phyloP scores from a whole-genome alignment of 2,888 invertebrate species.

The Gymnocheta viridis region DNA sequence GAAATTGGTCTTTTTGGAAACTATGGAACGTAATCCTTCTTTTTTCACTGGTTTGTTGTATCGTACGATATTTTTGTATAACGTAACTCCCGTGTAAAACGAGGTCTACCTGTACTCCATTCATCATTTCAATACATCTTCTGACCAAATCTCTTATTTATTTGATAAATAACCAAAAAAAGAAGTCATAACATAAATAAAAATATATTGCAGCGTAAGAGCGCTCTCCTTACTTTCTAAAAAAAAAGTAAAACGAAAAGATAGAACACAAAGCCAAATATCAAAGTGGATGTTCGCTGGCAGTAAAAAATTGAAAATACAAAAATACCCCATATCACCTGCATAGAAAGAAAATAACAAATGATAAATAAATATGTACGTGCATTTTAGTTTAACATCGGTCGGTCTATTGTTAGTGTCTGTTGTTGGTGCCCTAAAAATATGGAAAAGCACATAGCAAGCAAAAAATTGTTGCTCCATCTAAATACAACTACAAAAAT shows the following conservation, averaged over 20 bases:
- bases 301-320: constrained; percentile 17
- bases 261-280: neutral
- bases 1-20: no score
- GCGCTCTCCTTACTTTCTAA: constrained; percentile 11
- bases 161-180: constrained; percentile 17
- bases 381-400: constrained; percentile 10
- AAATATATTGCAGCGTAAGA: constrained; percentile 50
- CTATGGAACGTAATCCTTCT: no score
- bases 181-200: constrained; percentile 44
- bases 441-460: neutral
- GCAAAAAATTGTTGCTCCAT: constrained; percentile 40
- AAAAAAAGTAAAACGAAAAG: neutral
- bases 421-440: neutral
- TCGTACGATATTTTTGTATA: no score
- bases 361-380: constrained; percentile 59
- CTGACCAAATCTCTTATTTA: neutral
- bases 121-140: constrained; percentile 2
- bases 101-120: no score
- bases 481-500: constrained; percentile 32
- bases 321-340: constrained; percentile 48
- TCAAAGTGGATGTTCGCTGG: neutral
- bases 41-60: no score
- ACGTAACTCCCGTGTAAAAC: no score
- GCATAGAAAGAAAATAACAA: constrained; percentile 15
- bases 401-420: neutral